phyloP scores from a whole-genome alignment of 2,113 vertebrate species.

The Menura novaehollandiae region DNA sequence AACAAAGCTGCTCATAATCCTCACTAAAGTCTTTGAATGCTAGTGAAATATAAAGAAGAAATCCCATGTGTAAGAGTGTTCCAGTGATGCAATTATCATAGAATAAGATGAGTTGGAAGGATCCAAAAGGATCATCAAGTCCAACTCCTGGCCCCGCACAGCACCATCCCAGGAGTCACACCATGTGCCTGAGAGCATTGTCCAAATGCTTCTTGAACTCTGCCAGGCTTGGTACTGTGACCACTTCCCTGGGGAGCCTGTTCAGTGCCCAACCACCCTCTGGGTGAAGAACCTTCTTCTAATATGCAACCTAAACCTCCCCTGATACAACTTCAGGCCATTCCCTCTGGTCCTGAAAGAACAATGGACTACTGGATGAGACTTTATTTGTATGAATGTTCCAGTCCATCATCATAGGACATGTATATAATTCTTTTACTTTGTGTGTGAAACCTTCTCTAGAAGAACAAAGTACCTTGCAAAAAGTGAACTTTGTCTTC shows the following conservation, averaged over 20 bases:
- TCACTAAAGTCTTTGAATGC: not conserved
- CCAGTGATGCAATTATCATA: not conserved
- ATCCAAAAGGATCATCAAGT: not conserved
- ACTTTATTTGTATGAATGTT: not conserved
- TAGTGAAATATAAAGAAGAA: not conserved
- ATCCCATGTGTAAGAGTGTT: not conserved
- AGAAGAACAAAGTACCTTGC: conserved; percentile 56
- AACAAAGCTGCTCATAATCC: not conserved
- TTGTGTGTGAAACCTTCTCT: conserved; percentile 34
- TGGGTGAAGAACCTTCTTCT: not conserved
- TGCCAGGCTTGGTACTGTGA: not conserved
- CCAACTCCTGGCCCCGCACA: not conserved
- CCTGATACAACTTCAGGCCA: not conserved
- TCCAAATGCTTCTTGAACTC: not conserved
- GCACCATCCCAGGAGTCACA: not conserved
- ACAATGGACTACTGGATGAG: not conserved
- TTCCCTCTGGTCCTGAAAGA: not conserved
- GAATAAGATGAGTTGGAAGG: not conserved
- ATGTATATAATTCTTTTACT: not conserved
- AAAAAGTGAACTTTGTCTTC: conserved; percentile 64
- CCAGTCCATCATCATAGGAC: not conserved
- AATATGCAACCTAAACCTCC: not conserved
- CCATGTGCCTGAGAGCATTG: not conserved
- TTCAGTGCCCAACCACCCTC: not conserved
- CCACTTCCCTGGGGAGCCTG: not conserved